Conservation (phyloP, 2,113 vertebrate species). For the Bettongia penicillata region DNA sequence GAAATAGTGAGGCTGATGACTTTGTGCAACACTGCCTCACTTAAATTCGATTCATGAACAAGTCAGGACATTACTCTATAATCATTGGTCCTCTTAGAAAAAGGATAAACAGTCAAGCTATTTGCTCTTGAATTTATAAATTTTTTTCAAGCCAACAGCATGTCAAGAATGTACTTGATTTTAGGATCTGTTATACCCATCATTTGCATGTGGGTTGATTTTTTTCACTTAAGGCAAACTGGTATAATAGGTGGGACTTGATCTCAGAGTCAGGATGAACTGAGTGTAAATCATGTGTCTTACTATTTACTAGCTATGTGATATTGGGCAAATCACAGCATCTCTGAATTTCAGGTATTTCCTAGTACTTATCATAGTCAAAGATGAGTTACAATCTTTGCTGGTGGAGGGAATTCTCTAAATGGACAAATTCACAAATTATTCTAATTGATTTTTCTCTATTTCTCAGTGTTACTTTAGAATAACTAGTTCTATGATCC, state of each 20-base stretch:
- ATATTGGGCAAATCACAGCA: neutral
- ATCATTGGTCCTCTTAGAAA: too few relatives aligned
- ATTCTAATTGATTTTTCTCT: neutral
- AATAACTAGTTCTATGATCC: neutral
- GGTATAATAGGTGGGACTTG: neutral
- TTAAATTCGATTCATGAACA: too few relatives aligned
- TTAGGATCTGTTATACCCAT: neutral
- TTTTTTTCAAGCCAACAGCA: neutral
- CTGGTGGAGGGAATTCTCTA: neutral
- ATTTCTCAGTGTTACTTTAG: neutral
- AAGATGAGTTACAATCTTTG: neutral
- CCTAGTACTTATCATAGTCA: neutral
- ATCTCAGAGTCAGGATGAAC: slow-evolving; percentile 8
- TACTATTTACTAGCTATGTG: neutral
- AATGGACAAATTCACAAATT: neutral
- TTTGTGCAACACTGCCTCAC: too few relatives aligned
- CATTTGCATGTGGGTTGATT: neutral
- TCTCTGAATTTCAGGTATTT: neutral
- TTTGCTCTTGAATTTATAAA: neutral
- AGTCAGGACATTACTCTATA: too few relatives aligned
- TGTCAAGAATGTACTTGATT: neutral
- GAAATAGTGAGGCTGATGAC: too few relatives aligned
- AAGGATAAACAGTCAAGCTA: neutral
- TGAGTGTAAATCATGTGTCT: neutral
- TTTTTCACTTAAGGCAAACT: neutral